phyloP scores from a whole-genome alignment of 2,797 vertebrate species.

The Picus viridis region DNA sequence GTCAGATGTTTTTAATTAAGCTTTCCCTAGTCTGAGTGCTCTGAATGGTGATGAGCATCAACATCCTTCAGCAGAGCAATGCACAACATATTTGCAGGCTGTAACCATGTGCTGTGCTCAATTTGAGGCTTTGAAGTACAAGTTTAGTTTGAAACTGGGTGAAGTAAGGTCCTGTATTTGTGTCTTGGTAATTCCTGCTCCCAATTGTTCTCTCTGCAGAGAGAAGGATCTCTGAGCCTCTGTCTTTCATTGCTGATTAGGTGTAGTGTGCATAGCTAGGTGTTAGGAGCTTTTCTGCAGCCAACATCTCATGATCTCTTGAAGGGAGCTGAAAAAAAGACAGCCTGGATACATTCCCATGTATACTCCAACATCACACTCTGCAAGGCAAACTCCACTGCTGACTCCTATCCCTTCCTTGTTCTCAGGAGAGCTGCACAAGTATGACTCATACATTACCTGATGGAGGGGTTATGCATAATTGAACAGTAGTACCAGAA shows the following conservation, averaged over 20 bases:
- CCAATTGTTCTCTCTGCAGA: background rate
- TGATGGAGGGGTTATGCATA: background rate
- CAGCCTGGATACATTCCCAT: constrained; percentile 21
- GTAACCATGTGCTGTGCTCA: background rate
- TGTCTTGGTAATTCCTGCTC: background rate
- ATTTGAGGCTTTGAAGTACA: constrained; percentile 4
- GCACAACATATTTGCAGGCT: background rate
- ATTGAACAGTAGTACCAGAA: background rate
- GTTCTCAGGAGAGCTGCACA: constrained; percentile 13
- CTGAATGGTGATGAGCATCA: constrained; percentile 25
- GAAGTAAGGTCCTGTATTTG: background rate
- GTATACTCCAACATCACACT: constrained; percentile 21
- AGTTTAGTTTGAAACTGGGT: background rate
- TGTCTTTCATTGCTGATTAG: background rate
- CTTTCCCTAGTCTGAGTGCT: constrained; percentile 48
- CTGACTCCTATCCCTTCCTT: background rate
- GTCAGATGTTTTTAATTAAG: constrained; percentile 65
- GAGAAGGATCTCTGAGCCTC: background rate
- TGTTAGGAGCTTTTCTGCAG: background rate
- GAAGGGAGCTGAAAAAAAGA: background rate
- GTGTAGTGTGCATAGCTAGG: background rate
- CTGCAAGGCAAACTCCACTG: constrained; percentile 9
- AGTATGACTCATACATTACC: background rate
- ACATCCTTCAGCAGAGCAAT: background rate
- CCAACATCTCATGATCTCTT: background rate